Evolutionary conservation across 1,140 invertebrate genomes (phyloP), one percentile per base, ranked within the genome.

Genomic region (Zaprionus davidi): DNA sequence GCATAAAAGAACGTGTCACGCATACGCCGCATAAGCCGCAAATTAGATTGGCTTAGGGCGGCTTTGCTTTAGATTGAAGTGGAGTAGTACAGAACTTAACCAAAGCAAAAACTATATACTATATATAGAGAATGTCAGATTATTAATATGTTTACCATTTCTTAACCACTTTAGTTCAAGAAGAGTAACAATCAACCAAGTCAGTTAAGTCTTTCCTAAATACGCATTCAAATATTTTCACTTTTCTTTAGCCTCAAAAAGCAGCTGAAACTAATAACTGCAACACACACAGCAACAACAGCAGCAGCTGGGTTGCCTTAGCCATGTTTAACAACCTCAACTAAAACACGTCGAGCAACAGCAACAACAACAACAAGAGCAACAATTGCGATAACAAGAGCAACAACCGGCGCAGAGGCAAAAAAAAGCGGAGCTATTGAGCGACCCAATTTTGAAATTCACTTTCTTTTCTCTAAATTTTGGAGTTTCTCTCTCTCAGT

Each of bases 391-490:
- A 46, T 46, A 46, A 46, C 41, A 46, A 46, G 41, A 46, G 41
- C 41, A 46, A 46, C 41, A 46, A 17, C 41, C 41, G 38, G 38
- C 38, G 38, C 38, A n/a, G n/a, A n/a, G 41, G 41, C n/a, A 20
- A 46, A 46, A 34, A 34, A 46, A 34, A 34, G 59, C 38, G 36
- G 41, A 26, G 62, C 38, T 38, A 53, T 36, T 65, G 56, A 44
- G 63, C 79, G 83, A 82, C 83, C 77, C 73, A 86, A 74, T 79
- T 87, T 87, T 80, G 58, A 84, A 88, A 90, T 81, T 81, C 81
- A 88, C 85, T 90, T 90, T 88, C 85, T 88, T 88, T 17, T 58
- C 31, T 31, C 31, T n/a, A 67, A 38, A 58, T 51, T 60, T 17
- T 15, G 17, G 51, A 79, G 38, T 86, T 88, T 84, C 81, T 83